Evolutionary conservation across 2,797 vertebrate genomes (phyloP).

Genomic region (Pelobates cultripes): DNA sequence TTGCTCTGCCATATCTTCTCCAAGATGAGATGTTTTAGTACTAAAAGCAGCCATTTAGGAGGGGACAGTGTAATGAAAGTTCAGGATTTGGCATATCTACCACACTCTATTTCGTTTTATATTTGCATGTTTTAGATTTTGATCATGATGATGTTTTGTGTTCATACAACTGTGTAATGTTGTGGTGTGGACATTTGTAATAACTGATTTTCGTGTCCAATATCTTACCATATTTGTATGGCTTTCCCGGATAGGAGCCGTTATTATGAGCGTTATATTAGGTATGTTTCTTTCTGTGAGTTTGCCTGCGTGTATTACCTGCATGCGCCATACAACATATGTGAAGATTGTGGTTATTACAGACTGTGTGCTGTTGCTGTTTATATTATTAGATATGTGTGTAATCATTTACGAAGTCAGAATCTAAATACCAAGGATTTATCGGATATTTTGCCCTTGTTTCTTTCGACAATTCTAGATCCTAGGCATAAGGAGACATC

Average conservation of each 20-base stretch:
- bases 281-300: constrained; percentile 81
- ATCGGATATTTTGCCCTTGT: too few species aligned
- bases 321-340: constrained; percentile 49
- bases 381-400: neutral
- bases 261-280: constrained; percentile 98
- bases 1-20: too few species aligned
- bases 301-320: constrained; percentile 11
- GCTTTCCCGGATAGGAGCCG: constrained; percentile 91
- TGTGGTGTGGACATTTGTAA: constrained; percentile 41
- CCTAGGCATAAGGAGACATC: too few species aligned
- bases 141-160: too few species aligned
- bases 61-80: too few species aligned
- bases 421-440: too few species aligned
- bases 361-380: constrained; percentile 25
- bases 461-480: neutral
- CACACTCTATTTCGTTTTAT: too few species aligned
- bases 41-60: too few species aligned
- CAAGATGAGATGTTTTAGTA: too few species aligned
- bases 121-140: too few species aligned
- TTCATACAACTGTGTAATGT: neutral
- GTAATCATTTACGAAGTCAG: neutral
- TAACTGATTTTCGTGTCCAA: constrained; percentile 66
- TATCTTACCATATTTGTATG: constrained; percentile 65
- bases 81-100: too few species aligned
- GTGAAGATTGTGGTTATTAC: constrained; percentile 46